Evolutionary conservation across 2,113 vertebrate genomes (phyloP).

Genomic region (Pao palembangensis): DNA sequence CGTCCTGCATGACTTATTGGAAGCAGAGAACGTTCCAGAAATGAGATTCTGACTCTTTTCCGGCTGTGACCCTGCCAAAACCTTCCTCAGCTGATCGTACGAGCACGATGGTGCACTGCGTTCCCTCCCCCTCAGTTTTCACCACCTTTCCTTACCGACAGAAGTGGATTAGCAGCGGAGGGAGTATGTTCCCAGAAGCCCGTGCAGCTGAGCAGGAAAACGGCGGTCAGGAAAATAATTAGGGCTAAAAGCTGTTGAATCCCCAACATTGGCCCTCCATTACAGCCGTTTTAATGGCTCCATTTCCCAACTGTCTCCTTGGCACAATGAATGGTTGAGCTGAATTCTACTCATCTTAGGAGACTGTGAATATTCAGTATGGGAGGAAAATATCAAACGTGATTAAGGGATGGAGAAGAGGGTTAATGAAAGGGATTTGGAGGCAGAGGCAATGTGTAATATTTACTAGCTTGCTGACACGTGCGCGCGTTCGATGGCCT

Average conservation of each 20-base stretch:
- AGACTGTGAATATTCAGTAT: slow-evolving; percentile 39
- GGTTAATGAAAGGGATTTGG: slow-evolving; percentile 24
- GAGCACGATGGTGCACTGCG: no score
- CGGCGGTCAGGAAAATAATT: slow-evolving; percentile 50
- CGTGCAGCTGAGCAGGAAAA: slow-evolving; percentile 34
- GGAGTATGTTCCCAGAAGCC: slow-evolving; percentile 20
- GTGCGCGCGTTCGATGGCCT: slow-evolving; percentile 31
- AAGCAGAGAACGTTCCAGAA: slow-evolving; percentile 50
- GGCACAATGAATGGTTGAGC: slow-evolving; percentile 47
- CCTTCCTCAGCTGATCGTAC: neutral
- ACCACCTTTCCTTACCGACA: neutral
- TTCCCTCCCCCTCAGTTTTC: neutral
- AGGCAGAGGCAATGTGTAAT: slow-evolving; percentile 5
- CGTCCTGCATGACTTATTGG: slow-evolving; percentile 52
- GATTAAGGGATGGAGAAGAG: slow-evolving; percentile 34
- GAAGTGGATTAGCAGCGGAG: neutral
- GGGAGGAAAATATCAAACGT: neutral
- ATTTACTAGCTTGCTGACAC: no score
- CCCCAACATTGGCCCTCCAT: slow-evolving; percentile 46
- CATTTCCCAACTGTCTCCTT: slow-evolving; percentile 37
- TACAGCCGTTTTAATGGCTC: slow-evolving; percentile 50
- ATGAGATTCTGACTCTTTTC: slow-evolving; percentile 41
- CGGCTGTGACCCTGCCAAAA: slow-evolving; percentile 22
- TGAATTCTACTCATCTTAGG: slow-evolving; percentile 52
- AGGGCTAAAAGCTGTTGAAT: slow-evolving; percentile 47